Evolutionary conservation across 2,797 vertebrate genomes (phyloP).

Genomic region (Spinibarbus caldwelli): DNA sequence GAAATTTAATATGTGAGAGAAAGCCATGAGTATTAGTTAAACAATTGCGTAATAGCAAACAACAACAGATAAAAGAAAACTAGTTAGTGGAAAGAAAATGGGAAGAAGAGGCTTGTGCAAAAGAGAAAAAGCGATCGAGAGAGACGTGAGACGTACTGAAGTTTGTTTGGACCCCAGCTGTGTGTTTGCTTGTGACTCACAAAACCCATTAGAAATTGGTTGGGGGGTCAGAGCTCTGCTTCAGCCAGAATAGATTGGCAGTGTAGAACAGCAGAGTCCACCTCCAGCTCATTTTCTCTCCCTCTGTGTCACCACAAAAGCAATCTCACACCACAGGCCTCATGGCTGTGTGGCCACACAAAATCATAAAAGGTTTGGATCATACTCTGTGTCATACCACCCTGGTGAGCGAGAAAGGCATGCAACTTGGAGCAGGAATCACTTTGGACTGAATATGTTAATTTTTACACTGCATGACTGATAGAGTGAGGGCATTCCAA

Average conservation of each 20-base stretch:
- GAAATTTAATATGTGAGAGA: not conserved
- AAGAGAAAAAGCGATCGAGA: conserved; percentile 29
- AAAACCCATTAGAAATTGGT: conserved; percentile 83
- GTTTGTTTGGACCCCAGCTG: conserved; percentile 83
- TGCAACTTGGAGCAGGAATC: conserved; percentile 14
- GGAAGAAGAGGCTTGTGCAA: not conserved
- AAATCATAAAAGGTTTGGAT: conserved; percentile 72
- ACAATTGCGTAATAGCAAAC: conserved; percentile 5
- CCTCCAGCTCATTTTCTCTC: conserved; percentile 82
- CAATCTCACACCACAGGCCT: conserved; percentile 79
- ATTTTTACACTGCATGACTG: conserved; percentile 27
- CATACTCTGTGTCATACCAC: conserved; percentile 42
- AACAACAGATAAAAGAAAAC: conserved; percentile 8
- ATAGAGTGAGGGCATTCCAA: conserved; percentile 2
- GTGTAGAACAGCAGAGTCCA: conserved; percentile 70
- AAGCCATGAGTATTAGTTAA: conserved; percentile 1
- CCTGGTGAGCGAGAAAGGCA: conserved; percentile 23
- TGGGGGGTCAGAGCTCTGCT: conserved; percentile 78
- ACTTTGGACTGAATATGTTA: conserved; percentile 23
- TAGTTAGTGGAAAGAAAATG: not conserved
- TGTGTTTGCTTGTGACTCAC: conserved; percentile 79
- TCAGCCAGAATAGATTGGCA: conserved; percentile 69
- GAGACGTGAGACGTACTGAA: conserved; percentile 74
- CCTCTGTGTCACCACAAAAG: conserved; percentile 71
- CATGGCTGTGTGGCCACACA: conserved; percentile 68